Conservation (phyloP, 2,888 invertebrate species). For the Hyposoter dolosus region DNA sequence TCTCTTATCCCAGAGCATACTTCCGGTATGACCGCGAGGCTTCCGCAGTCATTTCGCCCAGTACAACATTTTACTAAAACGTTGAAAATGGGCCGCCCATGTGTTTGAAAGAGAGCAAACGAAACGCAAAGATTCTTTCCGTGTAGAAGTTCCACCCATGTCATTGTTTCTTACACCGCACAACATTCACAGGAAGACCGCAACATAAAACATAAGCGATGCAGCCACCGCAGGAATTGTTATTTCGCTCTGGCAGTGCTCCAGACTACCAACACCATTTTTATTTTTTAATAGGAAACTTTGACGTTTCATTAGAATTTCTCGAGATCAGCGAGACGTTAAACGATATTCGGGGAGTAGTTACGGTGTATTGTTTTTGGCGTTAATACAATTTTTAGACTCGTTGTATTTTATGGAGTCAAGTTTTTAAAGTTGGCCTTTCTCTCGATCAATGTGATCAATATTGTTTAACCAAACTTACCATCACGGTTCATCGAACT, state of each 20-base stretch:
- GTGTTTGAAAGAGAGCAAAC: constrained; percentile 44
- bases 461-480: not conserved
- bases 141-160: constrained; percentile 5
- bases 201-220: constrained; percentile 38
- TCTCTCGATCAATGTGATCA: not conserved
- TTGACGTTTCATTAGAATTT: constrained; percentile 34
- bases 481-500: not conserved
- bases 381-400: not conserved
- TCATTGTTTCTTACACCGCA: constrained; percentile 43
- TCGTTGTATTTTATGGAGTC: not conserved
- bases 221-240: constrained; percentile 42
- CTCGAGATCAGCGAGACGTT: not conserved
- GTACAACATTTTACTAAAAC: constrained; percentile 52
- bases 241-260: constrained; percentile 50
- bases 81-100: constrained; percentile 39
- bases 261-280: constrained; percentile 23
- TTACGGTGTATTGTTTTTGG: not conserved
- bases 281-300: constrained; percentile 7
- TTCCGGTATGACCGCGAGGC: constrained; percentile 52
- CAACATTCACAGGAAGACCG: constrained; percentile 15
- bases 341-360: not conserved
- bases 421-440: not conserved
- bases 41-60: constrained; percentile 27
- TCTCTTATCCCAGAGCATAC: constrained; percentile 20
- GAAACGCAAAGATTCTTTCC: constrained; percentile 15